Conservation (phyloP, 1,140 invertebrate species). For the Colletes latitarsis region DNA sequence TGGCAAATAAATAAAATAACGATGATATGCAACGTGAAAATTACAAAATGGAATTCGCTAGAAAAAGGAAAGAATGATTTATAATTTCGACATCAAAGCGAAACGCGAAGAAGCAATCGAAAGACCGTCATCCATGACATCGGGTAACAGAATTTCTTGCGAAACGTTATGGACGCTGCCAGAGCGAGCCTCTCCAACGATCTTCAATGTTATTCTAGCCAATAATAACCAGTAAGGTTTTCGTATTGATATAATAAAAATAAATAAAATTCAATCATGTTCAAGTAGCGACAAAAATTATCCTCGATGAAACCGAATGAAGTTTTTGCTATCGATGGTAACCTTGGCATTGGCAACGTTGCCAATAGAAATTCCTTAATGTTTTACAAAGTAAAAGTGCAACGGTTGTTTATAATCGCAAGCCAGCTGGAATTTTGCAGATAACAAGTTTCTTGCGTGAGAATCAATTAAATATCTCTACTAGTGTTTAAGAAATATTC, state of each 20-base stretch:
- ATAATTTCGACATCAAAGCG: not conserved
- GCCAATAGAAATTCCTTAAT: too few species aligned
- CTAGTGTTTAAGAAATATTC: too few species aligned
- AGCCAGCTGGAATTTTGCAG: too few species aligned
- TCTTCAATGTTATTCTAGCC: not conserved
- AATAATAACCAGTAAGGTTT: not conserved
- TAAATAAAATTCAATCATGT: not conserved
- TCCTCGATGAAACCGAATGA: not conserved
- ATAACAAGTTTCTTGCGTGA: too few species aligned
- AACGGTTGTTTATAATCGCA: too few species aligned
- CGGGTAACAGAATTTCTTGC: not conserved
- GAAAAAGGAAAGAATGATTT: not conserved
- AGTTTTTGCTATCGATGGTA: not conserved
- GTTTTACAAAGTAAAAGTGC: too few species aligned
- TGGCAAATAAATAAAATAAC: too few species aligned
- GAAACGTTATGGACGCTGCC: conserved; percentile 16
- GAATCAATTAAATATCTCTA: too few species aligned
- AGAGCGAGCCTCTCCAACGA: not conserved
- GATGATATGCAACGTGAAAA: too few species aligned
- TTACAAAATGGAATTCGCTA: not conserved
- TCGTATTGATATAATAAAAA: not conserved
- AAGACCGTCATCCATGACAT: not conserved
- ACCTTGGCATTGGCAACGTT: not conserved
- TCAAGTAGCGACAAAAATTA: not conserved
- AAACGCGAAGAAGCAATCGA: not conserved